Base-by-base conservation (phyloP, 2,888 invertebrate species). In the Mythimna loreyi region DNA sequence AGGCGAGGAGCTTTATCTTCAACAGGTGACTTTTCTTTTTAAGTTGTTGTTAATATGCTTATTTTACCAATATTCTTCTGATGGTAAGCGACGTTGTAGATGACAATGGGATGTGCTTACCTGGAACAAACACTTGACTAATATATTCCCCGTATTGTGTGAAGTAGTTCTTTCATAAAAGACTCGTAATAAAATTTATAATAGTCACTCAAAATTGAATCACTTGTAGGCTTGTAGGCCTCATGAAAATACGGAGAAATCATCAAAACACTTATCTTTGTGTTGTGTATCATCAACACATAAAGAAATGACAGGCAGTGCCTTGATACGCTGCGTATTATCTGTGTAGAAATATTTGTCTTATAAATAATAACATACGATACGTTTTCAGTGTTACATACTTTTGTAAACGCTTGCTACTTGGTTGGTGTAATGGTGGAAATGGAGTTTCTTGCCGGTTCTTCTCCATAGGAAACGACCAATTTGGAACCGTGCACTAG, bases 1-100 rank as follows among this genome's bases (percentile, higher is more conserved):
- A 0, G 53, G 68, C 6, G 91, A 92, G 56, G 87, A 92, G 43
- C 82, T 93, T 55, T 94, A 90, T 67, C 84, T 95, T 40, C 95
- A 95, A 89, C 88, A 93, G 91, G 95, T 95, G 84, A 57, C 21
- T 21, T 19, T n/a, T 50, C 30, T 55, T 33, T 13, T 33, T 21
- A 21, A 7, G 6, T 33, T n/a, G 8, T 28, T 52, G 23, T 13
- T 21, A 21, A 13, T 13, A 36, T 36, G 6, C 5, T 36, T 4
- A 16, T 40, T 40, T 40, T 5, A 16, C 5, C 40, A 19, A 0
- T 47, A 47, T 47, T 21, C 3, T 33, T 11, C 21, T 21, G 33
- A 30, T 53, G 30, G 30, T 21, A 53, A 53, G 11, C 28, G 9
- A 28, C 9, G 28, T 19, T 28, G 28, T 52, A 25, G 11, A 30